Evolutionary conservation across 2,113 vertebrate genomes (phyloP), one percentile per base, ranked within the genome.

Genomic region (Myotis yumanensis): DNA sequence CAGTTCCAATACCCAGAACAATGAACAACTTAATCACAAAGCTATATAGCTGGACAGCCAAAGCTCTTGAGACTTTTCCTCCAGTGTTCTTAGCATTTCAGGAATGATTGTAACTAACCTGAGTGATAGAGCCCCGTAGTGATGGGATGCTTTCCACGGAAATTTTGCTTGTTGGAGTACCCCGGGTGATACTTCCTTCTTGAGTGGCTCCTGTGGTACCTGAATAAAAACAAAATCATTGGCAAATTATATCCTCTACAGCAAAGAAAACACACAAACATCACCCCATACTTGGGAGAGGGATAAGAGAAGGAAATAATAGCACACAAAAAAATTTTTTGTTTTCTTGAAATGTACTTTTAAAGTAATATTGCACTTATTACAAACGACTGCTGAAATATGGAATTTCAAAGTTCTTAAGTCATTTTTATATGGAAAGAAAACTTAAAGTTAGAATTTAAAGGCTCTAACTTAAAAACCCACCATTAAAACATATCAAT

Each of bases 121-220:
- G 99, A 98, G 99, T 99, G 97, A 99, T 99, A 28, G 99, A 99
- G 89, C 99, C 99, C 89, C 98, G 98, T 93, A 99, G 98, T 85
- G 98, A 99, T 12, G 98, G 94, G 82, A 99, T 98, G 80, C 98
- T 97, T 75, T 99, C 99, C 69, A 98, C 97, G 7, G 98, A 98
- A 93, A 99, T 96, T 97, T 99, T 99, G 97, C 80, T 98, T 89
- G 98, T 97, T 93, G 99, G 98, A 84, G 98, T 99, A 86, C 99
- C 99, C 96, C 99, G 98, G 20, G 98, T 98, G 97, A 99, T 98
- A 89, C 98, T 98, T 73, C 99, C 98, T 86, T 99, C 99, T 94
- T 99, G 99, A 89, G 99, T 98, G 86, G 98, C 93, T 0, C 98
- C 97, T 89, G 99, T 81, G 79, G 98, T 98, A 97, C 99, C 99